phyloP scores from a whole-genome alignment of 2,797 vertebrate genomes.

The Oreonectes daqikongensis region DNA sequence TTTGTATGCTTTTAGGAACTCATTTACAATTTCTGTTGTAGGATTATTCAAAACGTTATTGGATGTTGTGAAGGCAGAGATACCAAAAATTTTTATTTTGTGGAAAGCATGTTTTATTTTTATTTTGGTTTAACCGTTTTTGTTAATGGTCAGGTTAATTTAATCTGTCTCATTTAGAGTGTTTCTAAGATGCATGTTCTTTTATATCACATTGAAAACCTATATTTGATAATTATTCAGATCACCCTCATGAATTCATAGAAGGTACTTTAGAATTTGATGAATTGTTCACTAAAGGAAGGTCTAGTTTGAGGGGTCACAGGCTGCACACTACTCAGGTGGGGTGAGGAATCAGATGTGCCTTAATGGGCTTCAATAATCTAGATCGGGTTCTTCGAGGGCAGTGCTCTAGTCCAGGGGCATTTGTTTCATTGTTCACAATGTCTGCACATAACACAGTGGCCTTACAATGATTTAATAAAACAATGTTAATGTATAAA shows the following conservation, averaged over 20 bases:
- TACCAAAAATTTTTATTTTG: conserved; percentile 24
- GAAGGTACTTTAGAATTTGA: neutral
- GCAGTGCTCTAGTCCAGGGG: conserved; percentile 48
- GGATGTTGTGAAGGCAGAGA: conserved; percentile 23
- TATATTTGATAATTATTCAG: conserved; percentile 36
- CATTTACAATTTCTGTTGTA: neutral
- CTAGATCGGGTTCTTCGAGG: conserved; percentile 47
- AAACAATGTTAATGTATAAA: conserved; percentile 7
- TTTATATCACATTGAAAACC: conserved; percentile 6
- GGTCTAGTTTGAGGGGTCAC: conserved; percentile 9
- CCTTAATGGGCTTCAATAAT: conserved; percentile 34
- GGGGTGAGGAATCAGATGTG: conserved; percentile 3
- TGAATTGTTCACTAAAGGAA: conserved; percentile 1
- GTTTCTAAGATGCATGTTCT: neutral
- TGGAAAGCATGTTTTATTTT: neutral
- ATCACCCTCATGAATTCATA: conserved; percentile 3
- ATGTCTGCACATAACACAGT: neutral
- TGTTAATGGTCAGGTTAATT: neutral
- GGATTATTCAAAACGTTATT: neutral
- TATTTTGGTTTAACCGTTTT: neutral
- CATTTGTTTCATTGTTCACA: neutral
- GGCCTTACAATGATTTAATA: conserved; percentile 11
- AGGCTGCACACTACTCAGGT: conserved; percentile 21
- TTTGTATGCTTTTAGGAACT: neutral
- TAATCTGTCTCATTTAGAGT: neutral